Base-by-base conservation (phyloP, 2,797 vertebrate species). In the Pipistrellus pipistrellus region DNA sequence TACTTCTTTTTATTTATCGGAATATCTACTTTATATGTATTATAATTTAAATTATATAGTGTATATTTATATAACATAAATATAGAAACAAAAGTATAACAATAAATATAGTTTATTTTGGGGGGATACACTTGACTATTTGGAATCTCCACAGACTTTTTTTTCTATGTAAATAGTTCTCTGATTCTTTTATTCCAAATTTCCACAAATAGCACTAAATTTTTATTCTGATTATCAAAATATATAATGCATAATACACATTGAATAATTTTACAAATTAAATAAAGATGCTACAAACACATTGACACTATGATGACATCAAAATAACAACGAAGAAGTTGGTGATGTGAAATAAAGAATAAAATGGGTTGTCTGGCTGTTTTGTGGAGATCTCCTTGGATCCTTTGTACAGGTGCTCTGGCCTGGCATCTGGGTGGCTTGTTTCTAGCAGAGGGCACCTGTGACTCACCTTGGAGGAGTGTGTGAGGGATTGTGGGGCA, bases 221-320 rank as follows among this genome's bases (percentile, higher is more conserved):
- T 0, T 66, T 41, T 38, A 75, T 78, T 75, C 13, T 78, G 11
- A 44, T 66, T 35, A 84, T 91, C n/a, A 93, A 96, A 76, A 92
- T 53, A n/a, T 17, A 30, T 84, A 77, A 92, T 53, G 30, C 30
- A 32, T 84, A 81, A 55, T 46, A 73, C 81, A 6, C 20, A 23
- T 46, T 2, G 12, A 75, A 83, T 5, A 71, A 69, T 2, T 35
- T 78, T 41, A 48, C 93, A 78, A 41, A 4, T 6, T 73, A 59
- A 90, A 20, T 75, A 46, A 88, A 17, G 38, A 64, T 64, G 0
- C 5, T 35, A 35, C 20, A 51, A 59, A 46, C 25, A 76, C 72
- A 2, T 72, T 85, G 46, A 92, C 21, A 75, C 11, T 62, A 20
- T 15, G 1, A 62, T 35, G 73, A 51, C 55, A 6, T 80, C 10